Conservation (phyloP, 2,888 invertebrate species). For the Euplagia quadripunctaria region DNA sequence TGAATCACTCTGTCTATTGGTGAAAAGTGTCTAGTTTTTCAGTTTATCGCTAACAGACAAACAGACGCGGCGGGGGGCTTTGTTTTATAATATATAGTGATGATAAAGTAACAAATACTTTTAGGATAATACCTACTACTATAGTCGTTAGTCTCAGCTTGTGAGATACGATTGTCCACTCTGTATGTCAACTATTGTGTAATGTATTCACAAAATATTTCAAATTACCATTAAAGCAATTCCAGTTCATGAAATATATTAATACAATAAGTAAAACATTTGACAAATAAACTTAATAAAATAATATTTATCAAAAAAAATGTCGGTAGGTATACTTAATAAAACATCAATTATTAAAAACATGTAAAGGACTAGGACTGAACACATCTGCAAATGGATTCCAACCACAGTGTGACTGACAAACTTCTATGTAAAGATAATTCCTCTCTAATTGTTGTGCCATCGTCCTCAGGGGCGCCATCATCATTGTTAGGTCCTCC, state of each 20-base stretch:
- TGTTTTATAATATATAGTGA: no score
- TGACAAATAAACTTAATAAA: not conserved
- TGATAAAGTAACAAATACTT: no score
- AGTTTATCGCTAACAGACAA: no score
- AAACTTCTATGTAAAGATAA: constrained; percentile 58
- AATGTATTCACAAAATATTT: no score
- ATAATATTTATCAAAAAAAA: not conserved
- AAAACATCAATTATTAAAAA: constrained; percentile 23
- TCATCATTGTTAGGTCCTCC: constrained; percentile 53
- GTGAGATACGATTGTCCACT: no score
- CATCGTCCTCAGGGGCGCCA: constrained; percentile 47
- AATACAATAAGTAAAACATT: not conserved
- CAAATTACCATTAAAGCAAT: no score
- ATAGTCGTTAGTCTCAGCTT: no score
- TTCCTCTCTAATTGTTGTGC: constrained; percentile 52
- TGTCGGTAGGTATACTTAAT: not conserved
- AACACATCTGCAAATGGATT: constrained; percentile 66
- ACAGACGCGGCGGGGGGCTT: no score
- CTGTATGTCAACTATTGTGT: no score
- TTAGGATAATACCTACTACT: no score
- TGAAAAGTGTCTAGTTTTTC: no score
- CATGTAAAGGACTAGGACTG: constrained; percentile 64
- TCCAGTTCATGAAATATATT: not conserved
- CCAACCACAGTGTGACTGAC: constrained; percentile 60
- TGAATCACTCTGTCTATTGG: no score